Conservation (phyloP, 1,140 invertebrate genomes). For the Trichonephila clavipes region DNA sequence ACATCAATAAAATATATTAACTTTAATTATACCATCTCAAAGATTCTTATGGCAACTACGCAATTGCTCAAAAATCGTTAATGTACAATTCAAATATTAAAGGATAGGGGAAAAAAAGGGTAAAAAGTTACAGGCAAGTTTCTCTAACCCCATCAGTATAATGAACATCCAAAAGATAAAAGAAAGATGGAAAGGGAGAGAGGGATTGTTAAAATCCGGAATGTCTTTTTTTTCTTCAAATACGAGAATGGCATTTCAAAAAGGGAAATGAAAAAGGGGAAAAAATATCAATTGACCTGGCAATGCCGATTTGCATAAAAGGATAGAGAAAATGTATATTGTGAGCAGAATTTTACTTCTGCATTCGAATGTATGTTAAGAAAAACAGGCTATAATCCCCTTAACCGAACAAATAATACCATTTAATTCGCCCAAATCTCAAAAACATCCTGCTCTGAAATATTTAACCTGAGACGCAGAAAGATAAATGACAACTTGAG, state of each 20-base stretch:
- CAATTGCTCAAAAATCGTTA: too few relatives aligned
- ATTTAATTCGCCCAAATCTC: constrained; percentile 7
- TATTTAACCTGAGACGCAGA: neutral
- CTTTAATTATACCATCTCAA: too few relatives aligned
- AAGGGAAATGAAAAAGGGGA: neutral
- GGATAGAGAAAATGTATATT: neutral
- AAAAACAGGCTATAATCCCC: neutral
- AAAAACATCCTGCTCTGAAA: constrained; percentile 13
- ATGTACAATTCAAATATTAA: too few relatives aligned
- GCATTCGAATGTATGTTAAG: neutral
- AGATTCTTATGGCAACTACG: too few relatives aligned
- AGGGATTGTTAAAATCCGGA: neutral
- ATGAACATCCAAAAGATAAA: too few relatives aligned
- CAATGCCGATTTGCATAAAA: constrained; percentile 19
- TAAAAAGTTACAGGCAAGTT: too few relatives aligned
- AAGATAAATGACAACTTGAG: constrained; percentile 22
- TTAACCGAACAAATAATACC: constrained; percentile 16
- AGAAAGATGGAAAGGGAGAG: neutral
- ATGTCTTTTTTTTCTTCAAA: neutral
- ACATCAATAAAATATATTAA: too few relatives aligned
- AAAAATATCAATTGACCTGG: neutral
- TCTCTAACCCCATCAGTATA: too few relatives aligned
- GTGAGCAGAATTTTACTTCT: neutral
- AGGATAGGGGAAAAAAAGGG: too few relatives aligned
- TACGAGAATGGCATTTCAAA: neutral